Evolutionary conservation across 2,888 invertebrate species (phyloP), one percentile per base, ranked within the genome.

Genomic region (Megaustenia siamemsis): DNA sequence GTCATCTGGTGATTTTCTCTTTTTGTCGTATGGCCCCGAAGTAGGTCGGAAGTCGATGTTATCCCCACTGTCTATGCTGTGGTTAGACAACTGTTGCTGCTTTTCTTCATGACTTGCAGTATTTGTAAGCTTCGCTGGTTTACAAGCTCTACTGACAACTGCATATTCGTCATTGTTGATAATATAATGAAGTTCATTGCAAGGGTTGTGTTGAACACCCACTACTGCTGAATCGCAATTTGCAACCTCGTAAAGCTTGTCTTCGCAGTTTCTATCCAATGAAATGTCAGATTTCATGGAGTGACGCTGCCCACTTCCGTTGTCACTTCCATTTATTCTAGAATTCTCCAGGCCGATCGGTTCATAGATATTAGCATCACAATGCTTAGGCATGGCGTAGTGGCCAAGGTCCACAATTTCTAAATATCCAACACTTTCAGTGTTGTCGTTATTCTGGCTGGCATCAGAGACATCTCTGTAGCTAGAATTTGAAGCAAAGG

Each of bases 111-210:
- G n/a, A 12, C 1, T 49, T 28, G 15, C 24, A 32, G 18, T 73
- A 15, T 49, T 18, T 32, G 32, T 35, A 28, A 38, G n/a, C 12
- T 80, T 80, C n/a, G 35, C 18, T 5, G 83, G 35, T 32, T 87
- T 86, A 78, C 18, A 88, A 80, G 40, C 86, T 88, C 84, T 91
- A 87, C 77, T 89, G 88, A 88, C 86, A 40, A 88, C 49, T 10
- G 88, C 88, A 79, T 88, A 88, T 38, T 88, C 88, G 78, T 88
- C 88, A 73, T 87, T 81, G 71, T 88, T 88, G 18, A 87, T 79
- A 49, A 45, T 68, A 75, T 87, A 88, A 68, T 88, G 88, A 18
- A 77, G 35, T 43, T 82, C 69, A 83, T 87, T 71, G 1, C 82
- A 77, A 4, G 56, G 63, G 8, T 76, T 45, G 3, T 35, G 28